Percentiles rank a stretch among this genome's conserved stretches.
These are phyloP conservation scores for Conger conger DNA, from an alignment of 2,113 vertebrate genomes.

Conservation along the genomic window DNA sequence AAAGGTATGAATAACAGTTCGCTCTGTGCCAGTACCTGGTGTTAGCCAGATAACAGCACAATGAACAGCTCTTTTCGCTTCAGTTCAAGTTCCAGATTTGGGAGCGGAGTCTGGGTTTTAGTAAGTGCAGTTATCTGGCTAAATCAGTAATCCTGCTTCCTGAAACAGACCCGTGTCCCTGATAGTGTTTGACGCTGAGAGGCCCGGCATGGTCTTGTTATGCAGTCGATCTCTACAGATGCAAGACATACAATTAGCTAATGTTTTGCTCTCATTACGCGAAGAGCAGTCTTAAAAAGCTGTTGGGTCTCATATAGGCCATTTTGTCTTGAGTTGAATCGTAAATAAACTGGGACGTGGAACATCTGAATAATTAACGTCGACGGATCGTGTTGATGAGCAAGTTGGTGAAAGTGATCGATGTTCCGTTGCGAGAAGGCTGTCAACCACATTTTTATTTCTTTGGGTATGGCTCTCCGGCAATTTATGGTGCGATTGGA, in stretches of 20 bases:
- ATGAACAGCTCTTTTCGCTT: too few species aligned
- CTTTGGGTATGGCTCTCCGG: not conserved
- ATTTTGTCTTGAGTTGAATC: not conserved
- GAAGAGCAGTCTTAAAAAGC: not conserved
- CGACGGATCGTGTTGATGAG: conserved; percentile 22
- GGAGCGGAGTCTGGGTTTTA: too few species aligned
- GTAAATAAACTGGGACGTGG: conserved; percentile 48
- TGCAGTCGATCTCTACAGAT: conserved; percentile 27
- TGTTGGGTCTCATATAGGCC: not conserved
- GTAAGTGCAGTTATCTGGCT: too few species aligned
- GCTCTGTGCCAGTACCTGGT: not conserved
- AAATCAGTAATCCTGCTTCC: too few species aligned
- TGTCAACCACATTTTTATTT: not conserved
- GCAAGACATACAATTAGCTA: conserved; percentile 26
- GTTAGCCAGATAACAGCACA: too few species aligned
- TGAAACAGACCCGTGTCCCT: too few species aligned
- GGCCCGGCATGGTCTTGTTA: not conserved
- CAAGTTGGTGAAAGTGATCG: not conserved
- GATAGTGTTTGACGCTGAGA: conserved; percentile 7
- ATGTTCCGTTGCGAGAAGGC: not conserved
- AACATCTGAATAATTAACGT: conserved; percentile 39
- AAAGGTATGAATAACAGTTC: not conserved
- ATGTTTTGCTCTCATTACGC: conserved; percentile 27
- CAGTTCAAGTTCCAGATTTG: too few species aligned
- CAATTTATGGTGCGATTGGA: not conserved